Evolutionary conservation across 30 jellyfish, hydroid and myxozoan species (phyloP), one percentile per base, ranked within the genome.

Genomic region (Nemopilema nomurai): DNA sequence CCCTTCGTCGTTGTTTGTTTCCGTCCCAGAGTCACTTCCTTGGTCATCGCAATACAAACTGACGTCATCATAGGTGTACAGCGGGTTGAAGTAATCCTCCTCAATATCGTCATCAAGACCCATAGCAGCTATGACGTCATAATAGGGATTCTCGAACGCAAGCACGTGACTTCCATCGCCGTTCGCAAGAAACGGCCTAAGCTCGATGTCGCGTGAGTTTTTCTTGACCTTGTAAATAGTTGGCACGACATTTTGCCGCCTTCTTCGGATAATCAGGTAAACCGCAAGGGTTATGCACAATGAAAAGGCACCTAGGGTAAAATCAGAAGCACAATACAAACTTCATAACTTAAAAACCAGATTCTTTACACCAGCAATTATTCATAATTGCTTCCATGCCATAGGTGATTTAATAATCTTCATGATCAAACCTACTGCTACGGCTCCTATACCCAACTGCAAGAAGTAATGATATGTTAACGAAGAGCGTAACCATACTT

Each of bases 101-200:
- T 93, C 98, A 16, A 93, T 93, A 24, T 93, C 98, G 50, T 93
- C 98, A 85, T 93, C 98, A 76, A 93, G 71, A n/a, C 98, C 98
- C 98, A 93, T 93, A 0, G 98, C 98, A 26, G 98, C 98, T 0
- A 93, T 93, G 88, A 93, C 98, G 81, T 93, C 98, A 93, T 93
- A 93, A 67, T 93, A 93, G 1, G 98, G 98, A 52, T 93, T 93
- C 81, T 93, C 97, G 82, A 93, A 93, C 0, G 98, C 96, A 28
- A 87, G 87, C 71, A 88, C 91, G 80, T 93, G 98, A 30, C 96
- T 82, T 13, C 93, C 90, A 28, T 84, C 88, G 3, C 94, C 91
- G 87, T 69, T 87, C 3, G 89, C 88, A 22, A 93, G 90, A 49
- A 93, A 85, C 0, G 97, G 97, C 76, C 89, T 76, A 23, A 93